Conservation (phyloP, 1,140 invertebrate genomes). For the Bombus affinis region DNA sequence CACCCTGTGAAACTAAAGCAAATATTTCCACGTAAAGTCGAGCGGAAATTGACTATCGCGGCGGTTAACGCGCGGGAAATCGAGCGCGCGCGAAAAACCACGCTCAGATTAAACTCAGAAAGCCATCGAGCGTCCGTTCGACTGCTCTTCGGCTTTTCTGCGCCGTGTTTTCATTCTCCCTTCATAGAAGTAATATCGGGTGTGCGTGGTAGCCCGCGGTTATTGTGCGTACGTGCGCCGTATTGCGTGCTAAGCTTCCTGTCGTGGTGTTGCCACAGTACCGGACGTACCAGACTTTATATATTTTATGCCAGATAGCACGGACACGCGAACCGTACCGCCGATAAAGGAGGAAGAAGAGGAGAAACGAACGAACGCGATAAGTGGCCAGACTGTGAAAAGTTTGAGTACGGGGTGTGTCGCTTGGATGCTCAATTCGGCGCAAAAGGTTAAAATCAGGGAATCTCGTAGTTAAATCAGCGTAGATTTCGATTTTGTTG, state of each 20-base stretch:
- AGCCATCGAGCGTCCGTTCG: background rate
- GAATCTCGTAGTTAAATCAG: background rate
- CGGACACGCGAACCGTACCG: slow-evolving; percentile 2
- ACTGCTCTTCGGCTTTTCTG: background rate
- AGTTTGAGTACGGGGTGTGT: background rate
- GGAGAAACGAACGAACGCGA: background rate
- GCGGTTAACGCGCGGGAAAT: background rate
- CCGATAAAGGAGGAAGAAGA: slow-evolving; percentile 13
- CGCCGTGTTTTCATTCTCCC: background rate
- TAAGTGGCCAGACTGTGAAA: background rate
- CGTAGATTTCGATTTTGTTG: background rate
- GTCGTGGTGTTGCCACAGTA: background rate
- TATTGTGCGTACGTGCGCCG: slow-evolving; percentile 38
- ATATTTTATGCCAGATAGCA: slow-evolving; percentile 30
- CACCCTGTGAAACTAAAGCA: too few relatives aligned
- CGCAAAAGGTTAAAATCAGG: background rate
- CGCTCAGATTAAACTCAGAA: slow-evolving; percentile 14
- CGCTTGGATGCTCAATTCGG: background rate
- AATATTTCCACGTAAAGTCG: background rate
- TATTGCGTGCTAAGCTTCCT: slow-evolving; percentile 37
- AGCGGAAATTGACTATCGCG: background rate
- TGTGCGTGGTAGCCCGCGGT: slow-evolving; percentile 27
- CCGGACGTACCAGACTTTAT: slow-evolving; percentile 33
- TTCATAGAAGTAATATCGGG: background rate
- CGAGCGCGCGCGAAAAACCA: background rate